Evolutionary conservation across 2,888 invertebrate genomes (phyloP), one percentile per base, ranked within the genome.

Genomic region (Epirrhoe alternata): DNA sequence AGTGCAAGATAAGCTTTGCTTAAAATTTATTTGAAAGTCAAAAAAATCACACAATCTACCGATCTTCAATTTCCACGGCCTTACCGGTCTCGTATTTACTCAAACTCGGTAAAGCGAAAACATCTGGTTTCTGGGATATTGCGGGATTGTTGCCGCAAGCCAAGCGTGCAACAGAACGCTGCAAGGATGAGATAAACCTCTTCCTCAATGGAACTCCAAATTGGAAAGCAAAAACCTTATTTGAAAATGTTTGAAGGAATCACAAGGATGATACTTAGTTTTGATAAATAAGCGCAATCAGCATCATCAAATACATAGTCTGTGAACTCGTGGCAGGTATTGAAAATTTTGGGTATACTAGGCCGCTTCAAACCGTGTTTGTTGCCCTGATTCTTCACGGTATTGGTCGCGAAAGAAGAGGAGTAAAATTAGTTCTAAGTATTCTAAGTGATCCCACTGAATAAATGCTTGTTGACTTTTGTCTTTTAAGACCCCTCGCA

Each of bases 81-180:
- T 17, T 45, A 64, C 24, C 68, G 72, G 71, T 68, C 67, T 65
- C 72, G 73, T 74, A 74, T 80, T 78, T 75, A 73, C 75, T 70
- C 57, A 63, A 69, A 73, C 66, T 57, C 56, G 55, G 71, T 67
- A 70, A 68, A 77, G 73, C 65, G 77, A 77, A 78, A 77, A 79
- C 78, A 77, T 78, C 75, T 78, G 74, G 74, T 69, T 75, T 73
- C 74, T 72, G 70, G 70, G 63, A 70, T 69, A 73, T 64, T 66
- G 65, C 63, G 33, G 61, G 69, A 71, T 67, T 72, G 70, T 65
- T 71, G 67, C 61, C 57, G 50, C 64, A 68, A 61, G 66, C 66
- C 64, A 61, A 61, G 61, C 50, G 66, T 68, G 68, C 47, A 59
- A 61, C 38, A 56, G 58, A 59, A 59, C 57, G 61, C 61, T 71